phyloP scores from a whole-genome alignment of 2,113 vertebrate genomes.

The Pardalotus punctatus region DNA sequence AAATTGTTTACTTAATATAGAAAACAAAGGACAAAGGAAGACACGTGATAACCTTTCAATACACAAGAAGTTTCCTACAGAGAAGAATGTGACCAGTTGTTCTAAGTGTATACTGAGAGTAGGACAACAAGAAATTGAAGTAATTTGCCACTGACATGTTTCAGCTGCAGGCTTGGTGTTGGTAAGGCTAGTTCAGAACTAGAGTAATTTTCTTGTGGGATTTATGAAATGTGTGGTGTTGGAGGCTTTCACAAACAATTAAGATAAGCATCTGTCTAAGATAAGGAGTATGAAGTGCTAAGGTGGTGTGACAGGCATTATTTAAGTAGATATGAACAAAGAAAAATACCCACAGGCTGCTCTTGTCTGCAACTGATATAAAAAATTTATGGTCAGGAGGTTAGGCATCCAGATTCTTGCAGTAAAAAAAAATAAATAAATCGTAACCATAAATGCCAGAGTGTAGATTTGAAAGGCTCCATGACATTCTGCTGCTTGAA shows the following conservation, averaged over 20 bases:
- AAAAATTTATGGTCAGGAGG: background rate
- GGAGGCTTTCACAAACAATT: background rate
- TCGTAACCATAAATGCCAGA: background rate
- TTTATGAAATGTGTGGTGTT: background rate
- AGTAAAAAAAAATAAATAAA: background rate
- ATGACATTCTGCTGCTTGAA: background rate
- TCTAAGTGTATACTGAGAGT: background rate
- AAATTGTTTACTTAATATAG: background rate
- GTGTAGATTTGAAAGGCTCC: background rate
- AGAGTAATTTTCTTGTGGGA: background rate
- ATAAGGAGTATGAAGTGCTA: background rate
- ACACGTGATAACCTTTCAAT: background rate
- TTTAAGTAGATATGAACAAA: background rate
- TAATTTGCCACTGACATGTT: background rate
- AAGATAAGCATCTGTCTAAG: background rate
- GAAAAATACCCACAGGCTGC: background rate
- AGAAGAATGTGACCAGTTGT: background rate
- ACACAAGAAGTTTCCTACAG: background rate
- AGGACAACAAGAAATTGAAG: background rate
- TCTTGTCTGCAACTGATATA: background rate
- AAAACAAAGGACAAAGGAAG: background rate
- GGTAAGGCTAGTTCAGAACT: background rate
- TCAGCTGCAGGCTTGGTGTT: background rate
- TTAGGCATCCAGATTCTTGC: background rate
- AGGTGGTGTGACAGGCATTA: background rate